Conservation (phyloP, 2,888 invertebrate genomes). For the Diplolepis rosae region DNA sequence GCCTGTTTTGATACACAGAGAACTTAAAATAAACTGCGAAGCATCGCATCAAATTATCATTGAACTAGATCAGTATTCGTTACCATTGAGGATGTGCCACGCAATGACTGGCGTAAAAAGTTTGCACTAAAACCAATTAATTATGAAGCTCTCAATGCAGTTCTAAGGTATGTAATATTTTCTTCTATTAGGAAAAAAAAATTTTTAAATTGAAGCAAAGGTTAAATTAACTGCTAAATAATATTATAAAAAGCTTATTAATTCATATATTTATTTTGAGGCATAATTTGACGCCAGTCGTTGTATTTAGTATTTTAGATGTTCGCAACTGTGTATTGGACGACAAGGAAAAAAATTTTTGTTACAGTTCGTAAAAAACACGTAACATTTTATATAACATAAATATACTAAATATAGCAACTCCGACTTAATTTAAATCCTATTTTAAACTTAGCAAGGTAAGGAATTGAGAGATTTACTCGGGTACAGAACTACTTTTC, state of each 20-base stretch:
- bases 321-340: slow-evolving; percentile 14
- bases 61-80: slow-evolving; percentile 21
- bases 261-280: slow-evolving; percentile 17
- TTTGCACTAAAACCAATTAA: slow-evolving; percentile 7
- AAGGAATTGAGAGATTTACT: slow-evolving; percentile 29
- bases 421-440: background rate
- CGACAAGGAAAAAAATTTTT: slow-evolving; percentile 17
- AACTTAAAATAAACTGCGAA: background rate
- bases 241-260: background rate
- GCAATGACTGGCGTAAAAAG: slow-evolving; percentile 26
- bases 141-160: slow-evolving; percentile 8
- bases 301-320: slow-evolving; percentile 26
- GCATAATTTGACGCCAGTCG: slow-evolving; percentile 28
- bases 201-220: slow-evolving; percentile 1
- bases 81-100: slow-evolving; percentile 5
- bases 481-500: slow-evolving; percentile 13
- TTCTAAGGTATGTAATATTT: slow-evolving; percentile 23
- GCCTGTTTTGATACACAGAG: background rate
- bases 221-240: slow-evolving; percentile 3
- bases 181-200: background rate
- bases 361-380: slow-evolving; percentile 1
- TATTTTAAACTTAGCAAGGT: slow-evolving; percentile 9
- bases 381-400: slow-evolving; percentile 18
- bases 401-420: slow-evolving; percentile 23
- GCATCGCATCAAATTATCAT: background rate